These are phyloP conservation scores for Melopsittacus undulatus DNA, from an alignment of 2,797 vertebrate genomes.

Conservation along the genomic window DNA sequence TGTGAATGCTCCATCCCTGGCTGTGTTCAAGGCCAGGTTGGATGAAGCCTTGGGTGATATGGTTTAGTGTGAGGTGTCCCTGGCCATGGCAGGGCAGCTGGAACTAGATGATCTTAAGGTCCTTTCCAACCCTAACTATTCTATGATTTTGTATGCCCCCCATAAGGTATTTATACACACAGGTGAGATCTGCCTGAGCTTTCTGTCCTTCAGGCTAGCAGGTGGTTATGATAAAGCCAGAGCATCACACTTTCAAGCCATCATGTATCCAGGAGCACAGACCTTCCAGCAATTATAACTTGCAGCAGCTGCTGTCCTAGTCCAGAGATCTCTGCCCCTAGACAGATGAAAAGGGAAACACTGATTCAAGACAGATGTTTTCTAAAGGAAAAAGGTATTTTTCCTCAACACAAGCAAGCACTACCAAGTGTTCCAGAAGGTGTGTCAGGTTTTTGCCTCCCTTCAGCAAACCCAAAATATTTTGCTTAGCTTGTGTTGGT, in stretches of 20 bases:
- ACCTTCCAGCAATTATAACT: not conserved
- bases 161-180: not conserved
- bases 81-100: too few relatives aligned
- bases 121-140: too few relatives aligned
- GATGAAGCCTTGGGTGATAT: too few relatives aligned
- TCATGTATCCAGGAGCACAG: not conserved
- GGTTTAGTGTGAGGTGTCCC: too few relatives aligned
- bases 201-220: not conserved
- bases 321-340: not conserved
- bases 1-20: too few relatives aligned
- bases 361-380: not conserved
- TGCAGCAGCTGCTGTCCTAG: not conserved
- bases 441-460: not conserved
- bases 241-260: not conserved
- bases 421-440: not conserved
- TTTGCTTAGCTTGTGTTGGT: not conserved
- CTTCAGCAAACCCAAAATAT: not conserved
- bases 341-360: not conserved
- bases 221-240: not conserved
- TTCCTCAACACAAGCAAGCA: not conserved
- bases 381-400: not conserved
- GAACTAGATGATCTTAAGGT: too few relatives aligned
- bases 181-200: not conserved
- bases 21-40: too few relatives aligned
- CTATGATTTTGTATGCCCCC: not conserved